Conservation (phyloP, 1,140 invertebrate genomes). For the Drosophila setifemur region DNA sequence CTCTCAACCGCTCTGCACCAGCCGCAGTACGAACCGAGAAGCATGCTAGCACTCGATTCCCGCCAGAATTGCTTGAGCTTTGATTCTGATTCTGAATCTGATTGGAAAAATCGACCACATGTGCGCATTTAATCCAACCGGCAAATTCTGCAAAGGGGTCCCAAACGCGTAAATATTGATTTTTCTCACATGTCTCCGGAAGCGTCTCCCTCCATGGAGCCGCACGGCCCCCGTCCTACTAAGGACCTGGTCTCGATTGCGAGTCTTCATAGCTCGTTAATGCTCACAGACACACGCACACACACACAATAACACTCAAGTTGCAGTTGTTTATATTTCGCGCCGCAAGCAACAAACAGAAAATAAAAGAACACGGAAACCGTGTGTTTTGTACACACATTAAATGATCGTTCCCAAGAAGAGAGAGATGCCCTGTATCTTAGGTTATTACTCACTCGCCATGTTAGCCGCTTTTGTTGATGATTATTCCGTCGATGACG, state of each 20-base stretch:
- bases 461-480: constrained; percentile 58
- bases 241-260: constrained; percentile 7
- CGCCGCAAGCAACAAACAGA: constrained; percentile 38
- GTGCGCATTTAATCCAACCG: constrained; percentile 7
- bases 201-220: background rate
- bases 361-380: constrained; percentile 24
- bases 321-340: constrained; percentile 68
- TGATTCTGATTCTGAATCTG: constrained; percentile 1
- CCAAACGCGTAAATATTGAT: constrained; percentile 65
- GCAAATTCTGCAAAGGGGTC: constrained; percentile 6
- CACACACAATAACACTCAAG: constrained; percentile 53
- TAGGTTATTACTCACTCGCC: constrained; percentile 72
- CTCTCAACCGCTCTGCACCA: background rate
- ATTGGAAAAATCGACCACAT: constrained; percentile 21
- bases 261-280: constrained; percentile 59
- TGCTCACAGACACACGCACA: constrained; percentile 35
- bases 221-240: constrained; percentile 46
- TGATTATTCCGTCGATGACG: constrained; percentile 25
- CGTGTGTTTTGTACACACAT: constrained; percentile 1
- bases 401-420: too few relatives aligned
- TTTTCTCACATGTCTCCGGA: constrained; percentile 66
- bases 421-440: too few relatives aligned
- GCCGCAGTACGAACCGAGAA: background rate
- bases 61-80: constrained; percentile 36
- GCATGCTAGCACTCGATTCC: constrained; percentile 26